Percentiles rank a stretch among this genome's conserved stretches.
Evolutionary conservation across 2,113 vertebrate species (phyloP).

Genomic region (Elaphurus davidianus): DNA sequence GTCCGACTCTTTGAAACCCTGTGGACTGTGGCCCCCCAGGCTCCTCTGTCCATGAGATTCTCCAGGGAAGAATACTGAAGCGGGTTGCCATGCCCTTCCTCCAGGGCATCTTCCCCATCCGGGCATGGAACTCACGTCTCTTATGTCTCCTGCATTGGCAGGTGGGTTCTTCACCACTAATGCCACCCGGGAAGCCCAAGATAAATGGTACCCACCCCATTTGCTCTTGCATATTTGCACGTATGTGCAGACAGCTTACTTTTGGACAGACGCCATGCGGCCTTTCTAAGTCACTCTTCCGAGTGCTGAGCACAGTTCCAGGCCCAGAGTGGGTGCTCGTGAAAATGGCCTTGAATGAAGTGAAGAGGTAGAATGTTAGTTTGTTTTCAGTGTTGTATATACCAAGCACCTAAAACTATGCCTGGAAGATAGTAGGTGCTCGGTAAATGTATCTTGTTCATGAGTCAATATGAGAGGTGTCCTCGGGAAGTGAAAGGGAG

Average conservation of each 20-base stretch:
- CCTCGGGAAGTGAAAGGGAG: accelerated
- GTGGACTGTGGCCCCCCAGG: not conserved
- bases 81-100: not conserved
- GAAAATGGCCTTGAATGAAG: not conserved
- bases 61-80: not conserved
- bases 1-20: not conserved
- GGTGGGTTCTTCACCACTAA: not conserved
- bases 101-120: not conserved
- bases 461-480: not conserved
- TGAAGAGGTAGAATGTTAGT: not conserved
- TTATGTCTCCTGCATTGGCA: not conserved
- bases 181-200: not conserved
- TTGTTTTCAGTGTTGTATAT: not conserved
- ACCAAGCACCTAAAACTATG: not conserved
- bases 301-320: not conserved
- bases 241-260: not conserved
- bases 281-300: not conserved
- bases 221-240: not conserved
- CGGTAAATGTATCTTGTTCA: not conserved
- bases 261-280: not conserved
- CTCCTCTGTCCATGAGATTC: not conserved
- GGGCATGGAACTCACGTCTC: not conserved
- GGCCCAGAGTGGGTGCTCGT: not conserved
- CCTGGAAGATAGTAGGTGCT: not conserved
- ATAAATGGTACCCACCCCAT: not conserved